These are phyloP conservation scores for Megathymus violae DNA, from an alignment of 1,140 invertebrate genomes.

Conservation along the genomic window DNA sequence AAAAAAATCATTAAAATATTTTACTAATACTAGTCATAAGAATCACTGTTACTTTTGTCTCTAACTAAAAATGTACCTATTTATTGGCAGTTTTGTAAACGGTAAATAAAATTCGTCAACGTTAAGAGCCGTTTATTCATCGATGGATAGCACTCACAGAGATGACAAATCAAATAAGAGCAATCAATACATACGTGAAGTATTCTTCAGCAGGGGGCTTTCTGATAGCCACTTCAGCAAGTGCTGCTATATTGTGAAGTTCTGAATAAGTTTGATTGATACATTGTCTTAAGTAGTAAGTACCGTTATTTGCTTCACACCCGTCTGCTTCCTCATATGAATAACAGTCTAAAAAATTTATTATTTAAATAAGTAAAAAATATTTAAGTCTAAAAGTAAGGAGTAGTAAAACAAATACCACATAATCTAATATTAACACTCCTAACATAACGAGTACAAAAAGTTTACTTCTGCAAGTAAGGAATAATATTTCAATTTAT, in stretches of 20 bases:
- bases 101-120: not conserved
- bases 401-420: too few relatives aligned
- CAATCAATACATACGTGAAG: constrained; percentile 87
- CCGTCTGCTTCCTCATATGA: constrained; percentile 86
- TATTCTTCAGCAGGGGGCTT: constrained; percentile 92
- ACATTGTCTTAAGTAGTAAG: constrained; percentile 86
- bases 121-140: not conserved
- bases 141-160: constrained; percentile 9
- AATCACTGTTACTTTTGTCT: too few relatives aligned
- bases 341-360: constrained; percentile 84
- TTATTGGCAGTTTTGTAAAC: not conserved
- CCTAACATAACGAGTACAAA: too few relatives aligned
- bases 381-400: too few relatives aligned
- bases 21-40: too few relatives aligned
- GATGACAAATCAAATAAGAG: constrained; percentile 30
- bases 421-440: too few relatives aligned
- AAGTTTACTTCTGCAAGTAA: too few relatives aligned
- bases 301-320: constrained; percentile 85
- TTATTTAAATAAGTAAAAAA: too few relatives aligned
- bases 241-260: constrained; percentile 78
- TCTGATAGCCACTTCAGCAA: constrained; percentile 84
- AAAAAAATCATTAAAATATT: too few relatives aligned
- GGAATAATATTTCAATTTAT: too few relatives aligned
- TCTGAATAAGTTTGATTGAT: constrained; percentile 82
- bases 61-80: too few relatives aligned